phyloP scores from a whole-genome alignment of 2,888 invertebrate genomes.

The Diarsia brunnea region DNA sequence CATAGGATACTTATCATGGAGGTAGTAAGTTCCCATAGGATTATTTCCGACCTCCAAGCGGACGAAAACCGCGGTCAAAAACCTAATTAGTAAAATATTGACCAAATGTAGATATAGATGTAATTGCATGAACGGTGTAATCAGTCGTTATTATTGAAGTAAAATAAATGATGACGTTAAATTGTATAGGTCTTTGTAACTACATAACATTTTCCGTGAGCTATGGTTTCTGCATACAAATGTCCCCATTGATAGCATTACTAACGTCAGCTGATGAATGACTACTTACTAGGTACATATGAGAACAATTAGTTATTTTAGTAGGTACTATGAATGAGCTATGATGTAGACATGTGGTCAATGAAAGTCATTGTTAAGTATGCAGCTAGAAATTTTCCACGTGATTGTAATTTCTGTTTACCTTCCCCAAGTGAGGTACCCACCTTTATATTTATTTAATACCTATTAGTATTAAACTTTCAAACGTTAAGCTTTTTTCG shows the following conservation, averaged over 20 bases:
- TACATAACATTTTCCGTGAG: neutral
- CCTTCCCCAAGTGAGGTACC: constrained; percentile 7
- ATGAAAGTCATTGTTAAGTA: constrained; percentile 28
- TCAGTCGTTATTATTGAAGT: constrained; percentile 3
- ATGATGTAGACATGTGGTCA: constrained; percentile 9
- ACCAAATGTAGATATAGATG: constrained; percentile 33
- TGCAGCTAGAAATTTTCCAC: neutral
- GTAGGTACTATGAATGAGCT: constrained; percentile 2
- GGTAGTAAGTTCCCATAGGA: neutral
- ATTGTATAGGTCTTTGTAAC: neutral
- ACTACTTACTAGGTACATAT: neutral
- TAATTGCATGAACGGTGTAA: constrained; percentile 13
- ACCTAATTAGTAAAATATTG: constrained; percentile 37
- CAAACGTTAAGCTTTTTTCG: neutral
- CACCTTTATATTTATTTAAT: neutral
- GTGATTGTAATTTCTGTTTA: constrained; percentile 20
- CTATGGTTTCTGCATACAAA: constrained; percentile 1
- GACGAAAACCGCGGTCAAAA: neutral
- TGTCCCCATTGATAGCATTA: neutral
- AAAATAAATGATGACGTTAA: neutral
- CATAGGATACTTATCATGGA: neutral
- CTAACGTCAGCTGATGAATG: constrained; percentile 8
- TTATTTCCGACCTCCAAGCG: neutral
- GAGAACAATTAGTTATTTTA: neutral
- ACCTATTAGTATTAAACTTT: neutral